phyloP scores from a whole-genome alignment of 2,888 invertebrate genomes.

The Notodonta dromedarius region DNA sequence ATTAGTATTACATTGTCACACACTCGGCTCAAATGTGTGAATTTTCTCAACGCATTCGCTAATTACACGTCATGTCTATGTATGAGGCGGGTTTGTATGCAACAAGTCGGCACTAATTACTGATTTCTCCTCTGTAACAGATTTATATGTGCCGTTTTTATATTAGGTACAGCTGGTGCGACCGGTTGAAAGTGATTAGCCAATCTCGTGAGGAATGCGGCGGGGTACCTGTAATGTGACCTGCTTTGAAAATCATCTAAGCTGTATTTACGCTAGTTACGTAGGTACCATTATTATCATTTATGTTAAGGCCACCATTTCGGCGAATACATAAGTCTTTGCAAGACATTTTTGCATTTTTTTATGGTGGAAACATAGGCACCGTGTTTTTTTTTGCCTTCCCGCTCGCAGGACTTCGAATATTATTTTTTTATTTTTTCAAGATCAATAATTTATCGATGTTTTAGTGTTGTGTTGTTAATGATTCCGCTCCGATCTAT shows the following conservation, averaged over 20 bases:
- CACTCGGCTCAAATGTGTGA: conserved; percentile 2
- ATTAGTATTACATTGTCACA: conserved; percentile 1
- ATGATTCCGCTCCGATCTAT: too few relatives aligned
- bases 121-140: conserved; percentile 38
- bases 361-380: too few relatives aligned
- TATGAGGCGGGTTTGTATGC: conserved; percentile 10
- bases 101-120: conserved; percentile 24
- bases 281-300: too few relatives aligned
- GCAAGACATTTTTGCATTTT: too few relatives aligned
- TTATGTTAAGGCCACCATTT: too few relatives aligned
- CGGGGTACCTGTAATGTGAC: conserved; percentile 10
- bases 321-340: too few relatives aligned
- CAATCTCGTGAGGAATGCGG: conserved; percentile 22
- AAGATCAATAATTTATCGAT: too few relatives aligned
- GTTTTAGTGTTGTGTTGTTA: too few relatives aligned
- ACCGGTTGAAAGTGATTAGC: conserved; percentile 27
- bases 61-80: conserved; percentile 7
- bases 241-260: neutral
- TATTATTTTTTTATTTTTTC: too few relatives aligned
- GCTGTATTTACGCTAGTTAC: neutral
- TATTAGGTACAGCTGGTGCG: conserved; percentile 9
- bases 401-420: too few relatives aligned
- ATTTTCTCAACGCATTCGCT: conserved; percentile 2
- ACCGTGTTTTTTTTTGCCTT: too few relatives aligned
- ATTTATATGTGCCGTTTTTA: conserved; percentile 25